Evolutionary conservation across 2,797 vertebrate genomes (phyloP), one percentile per base, ranked within the genome.

Genomic region (Loris lydekkerianus): DNA sequence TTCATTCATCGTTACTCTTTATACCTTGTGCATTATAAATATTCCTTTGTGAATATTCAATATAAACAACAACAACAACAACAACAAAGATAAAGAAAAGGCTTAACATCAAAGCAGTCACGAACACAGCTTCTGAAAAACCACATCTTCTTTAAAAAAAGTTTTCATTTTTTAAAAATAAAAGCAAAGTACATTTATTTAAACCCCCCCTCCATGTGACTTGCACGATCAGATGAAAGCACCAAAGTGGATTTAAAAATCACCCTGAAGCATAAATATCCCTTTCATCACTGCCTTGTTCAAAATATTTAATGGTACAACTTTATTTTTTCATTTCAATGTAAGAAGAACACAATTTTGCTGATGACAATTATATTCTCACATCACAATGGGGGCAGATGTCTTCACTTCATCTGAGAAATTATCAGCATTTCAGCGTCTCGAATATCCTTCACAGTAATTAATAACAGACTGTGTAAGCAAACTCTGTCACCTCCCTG

Each of bases 351-450:
- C 89, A 95, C 53, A 40, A 63, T 75, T 97, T 96, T 88, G 37
- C 89, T 96, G 91, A 90, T 96, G 93, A 95, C 95, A 96, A 56
- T 95, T 93, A 95, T 86, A 31, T 61, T 96, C 78, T 96, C 9
- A 17, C 67, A 49, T 89, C 90, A 96, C 96, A 97, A 80, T 93
- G 91, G 95, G 93, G 94, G 94, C 95, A 97, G 90, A 87, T 97
- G 96, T 88, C 83, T 95, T 67, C 86, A 76, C 86, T 97, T 97
- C 91, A 96, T 97, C 46, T 1, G 8, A 94, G 93, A 94, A 97
- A 96, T 94, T 88, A 93, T 94, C 84, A 94, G 84, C 93, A 70
- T 96, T 97, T 97, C 96, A 91, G 9, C 83, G 84, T 95, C 25
- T 27, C 61, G 84, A 95, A 91, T 97, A 96, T 85, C 85, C 63